Conservation (phyloP, 1,140 invertebrate species). For the Solenopsis fugax region DNA sequence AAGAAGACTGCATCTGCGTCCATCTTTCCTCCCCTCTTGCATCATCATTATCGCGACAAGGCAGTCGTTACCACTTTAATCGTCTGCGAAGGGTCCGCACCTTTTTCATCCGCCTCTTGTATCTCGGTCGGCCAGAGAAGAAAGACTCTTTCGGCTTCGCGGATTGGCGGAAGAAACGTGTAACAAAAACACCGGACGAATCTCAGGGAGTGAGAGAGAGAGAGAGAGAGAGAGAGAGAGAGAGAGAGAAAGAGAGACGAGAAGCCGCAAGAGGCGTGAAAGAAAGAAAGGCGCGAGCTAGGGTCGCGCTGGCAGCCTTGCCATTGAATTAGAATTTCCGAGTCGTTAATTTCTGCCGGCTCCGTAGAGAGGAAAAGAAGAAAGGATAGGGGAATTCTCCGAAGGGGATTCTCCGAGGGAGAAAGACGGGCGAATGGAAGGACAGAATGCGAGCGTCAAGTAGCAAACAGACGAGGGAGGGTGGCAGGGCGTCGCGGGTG, state of each 20-base stretch:
- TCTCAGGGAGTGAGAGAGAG: background rate
- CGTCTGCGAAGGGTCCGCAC: background rate
- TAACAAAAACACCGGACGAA: conserved; percentile 56
- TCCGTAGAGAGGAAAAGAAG: conserved; percentile 19
- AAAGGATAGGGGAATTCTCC: too few species aligned
- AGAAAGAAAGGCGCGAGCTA: conserved; percentile 69
- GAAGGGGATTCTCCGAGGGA: conserved; percentile 9
- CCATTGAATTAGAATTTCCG: conserved; percentile 79
- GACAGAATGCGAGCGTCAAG: conserved; percentile 27
- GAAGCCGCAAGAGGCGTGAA: conserved; percentile 46
- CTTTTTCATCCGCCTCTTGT: conserved; percentile 53
- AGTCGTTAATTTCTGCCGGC: conserved; percentile 75
- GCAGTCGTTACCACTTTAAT: conserved; percentile 57
- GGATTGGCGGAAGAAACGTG: conserved; percentile 43
- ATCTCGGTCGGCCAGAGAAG: background rate
- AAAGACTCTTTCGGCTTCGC: conserved; percentile 45
- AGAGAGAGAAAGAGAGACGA: background rate
- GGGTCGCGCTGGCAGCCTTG: conserved; percentile 67
- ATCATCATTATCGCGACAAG: conserved; percentile 53
- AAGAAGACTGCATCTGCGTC: background rate
- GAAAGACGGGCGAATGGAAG: conserved; percentile 15
- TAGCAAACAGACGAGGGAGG: conserved; percentile 23
- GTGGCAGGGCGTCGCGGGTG: too few species aligned
- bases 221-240: background rate
- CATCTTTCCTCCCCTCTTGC: background rate